Conservation (phyloP, 1,140 invertebrate species). For the Amphibalanus amphitrite region DNA sequence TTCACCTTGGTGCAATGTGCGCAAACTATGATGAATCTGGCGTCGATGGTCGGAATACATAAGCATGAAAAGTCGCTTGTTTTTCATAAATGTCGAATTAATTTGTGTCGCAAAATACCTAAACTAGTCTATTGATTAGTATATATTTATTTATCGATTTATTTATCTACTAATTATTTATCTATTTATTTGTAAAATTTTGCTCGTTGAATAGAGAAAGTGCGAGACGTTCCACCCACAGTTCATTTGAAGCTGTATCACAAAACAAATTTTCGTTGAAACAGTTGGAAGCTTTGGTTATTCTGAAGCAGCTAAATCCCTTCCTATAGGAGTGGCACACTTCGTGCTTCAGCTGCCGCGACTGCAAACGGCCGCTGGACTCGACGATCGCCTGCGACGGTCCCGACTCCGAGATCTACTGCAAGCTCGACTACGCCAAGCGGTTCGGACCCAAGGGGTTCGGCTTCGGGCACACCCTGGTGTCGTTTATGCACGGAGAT, state of each 20-base stretch:
- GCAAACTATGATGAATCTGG: background rate
- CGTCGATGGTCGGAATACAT: no score
- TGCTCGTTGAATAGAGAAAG: no score
- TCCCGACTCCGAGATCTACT: slow-evolving; percentile 73
- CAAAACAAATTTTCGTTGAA: background rate
- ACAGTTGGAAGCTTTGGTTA: background rate
- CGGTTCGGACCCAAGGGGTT: slow-evolving; percentile 67
- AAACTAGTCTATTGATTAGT: background rate
- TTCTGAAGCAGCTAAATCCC: background rate
- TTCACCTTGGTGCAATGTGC: background rate
- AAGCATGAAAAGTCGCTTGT: no score
- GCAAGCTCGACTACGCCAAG: slow-evolving; percentile 71
- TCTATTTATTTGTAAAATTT: no score
- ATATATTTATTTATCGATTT: background rate
- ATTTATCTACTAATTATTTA: background rate
- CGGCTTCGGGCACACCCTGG: slow-evolving; percentile 16
- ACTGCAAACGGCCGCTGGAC: slow-evolving; percentile 49
- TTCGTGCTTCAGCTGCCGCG: slow-evolving; percentile 36
- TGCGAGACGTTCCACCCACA: no score
- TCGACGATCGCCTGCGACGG: slow-evolving; percentile 77
- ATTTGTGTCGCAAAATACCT: no score
- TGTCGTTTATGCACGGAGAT: no score
- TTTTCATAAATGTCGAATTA: no score
- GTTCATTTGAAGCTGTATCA: no score
- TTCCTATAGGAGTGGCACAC: slow-evolving; percentile 34